Conservation (phyloP, 2,113 vertebrate species). For the Petroica traversi region DNA sequence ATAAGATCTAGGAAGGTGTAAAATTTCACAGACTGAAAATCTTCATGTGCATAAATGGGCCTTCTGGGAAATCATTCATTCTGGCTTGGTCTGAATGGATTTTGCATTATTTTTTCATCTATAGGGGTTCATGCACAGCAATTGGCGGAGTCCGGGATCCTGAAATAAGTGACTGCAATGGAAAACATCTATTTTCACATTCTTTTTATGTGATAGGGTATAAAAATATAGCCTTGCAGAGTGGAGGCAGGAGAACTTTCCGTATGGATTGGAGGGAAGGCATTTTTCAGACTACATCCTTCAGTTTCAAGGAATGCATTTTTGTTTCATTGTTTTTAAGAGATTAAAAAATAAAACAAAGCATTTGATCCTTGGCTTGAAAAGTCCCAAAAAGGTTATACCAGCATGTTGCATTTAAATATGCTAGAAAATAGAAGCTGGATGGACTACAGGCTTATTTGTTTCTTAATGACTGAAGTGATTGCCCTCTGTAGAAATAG, state of each 20-base stretch:
- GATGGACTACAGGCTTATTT: neutral
- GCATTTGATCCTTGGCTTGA: neutral
- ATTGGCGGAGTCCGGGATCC: neutral
- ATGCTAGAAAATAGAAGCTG: neutral
- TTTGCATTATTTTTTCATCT: slow-evolving; percentile 12
- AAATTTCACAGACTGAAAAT: neutral
- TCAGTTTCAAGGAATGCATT: neutral
- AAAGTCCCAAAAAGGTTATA: neutral
- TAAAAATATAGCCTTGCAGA: neutral
- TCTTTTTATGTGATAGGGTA: neutral
- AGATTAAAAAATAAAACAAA: neutral
- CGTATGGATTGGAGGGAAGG: neutral
- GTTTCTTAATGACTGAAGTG: neutral
- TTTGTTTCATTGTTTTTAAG: neutral
- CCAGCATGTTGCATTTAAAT: neutral
- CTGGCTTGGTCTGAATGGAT: neutral
- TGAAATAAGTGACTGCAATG: neutral
- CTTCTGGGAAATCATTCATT: slow-evolving; percentile 4
- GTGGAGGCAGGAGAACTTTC: neutral
- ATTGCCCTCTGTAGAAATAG: neutral
- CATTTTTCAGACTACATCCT: neutral
- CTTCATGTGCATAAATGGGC: neutral
- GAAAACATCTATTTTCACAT: neutral
- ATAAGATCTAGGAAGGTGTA: neutral
- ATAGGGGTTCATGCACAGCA: neutral